phyloP scores from a whole-genome alignment of 2,888 invertebrate genomes.

The Harpalus rufipes region DNA sequence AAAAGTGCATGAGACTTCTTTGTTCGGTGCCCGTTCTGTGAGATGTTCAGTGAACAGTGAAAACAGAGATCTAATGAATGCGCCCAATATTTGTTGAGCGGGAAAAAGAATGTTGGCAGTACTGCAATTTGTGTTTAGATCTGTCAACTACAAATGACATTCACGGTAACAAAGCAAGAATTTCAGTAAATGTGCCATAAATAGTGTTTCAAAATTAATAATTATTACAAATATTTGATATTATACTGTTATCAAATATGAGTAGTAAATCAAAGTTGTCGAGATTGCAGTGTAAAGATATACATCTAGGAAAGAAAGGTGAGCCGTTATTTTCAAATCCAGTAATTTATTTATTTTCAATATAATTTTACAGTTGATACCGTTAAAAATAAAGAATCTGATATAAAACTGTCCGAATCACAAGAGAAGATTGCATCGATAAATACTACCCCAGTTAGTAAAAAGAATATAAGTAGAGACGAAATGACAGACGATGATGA shows the following conservation, averaged over 20 bases:
- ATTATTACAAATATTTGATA: constrained; percentile 3
- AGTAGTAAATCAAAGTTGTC: constrained; percentile 24
- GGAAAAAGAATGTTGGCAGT: background rate
- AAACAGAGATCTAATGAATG: no score
- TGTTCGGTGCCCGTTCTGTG: no score
- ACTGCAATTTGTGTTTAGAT: background rate
- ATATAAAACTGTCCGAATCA: background rate
- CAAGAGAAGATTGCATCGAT: constrained; percentile 10
- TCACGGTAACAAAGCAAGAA: background rate
- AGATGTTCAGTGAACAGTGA: no score
- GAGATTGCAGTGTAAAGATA: constrained; percentile 2
- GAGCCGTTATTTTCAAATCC: background rate
- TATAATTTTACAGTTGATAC: constrained; percentile 12
- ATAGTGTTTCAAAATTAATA: constrained; percentile 1
- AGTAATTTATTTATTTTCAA: no score
- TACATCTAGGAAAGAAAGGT: constrained; percentile 12
- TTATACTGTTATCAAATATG: constrained; percentile 8
- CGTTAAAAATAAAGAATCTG: constrained; percentile 13
- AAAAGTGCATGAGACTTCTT: no score
- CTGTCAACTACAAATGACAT: constrained; percentile 41
- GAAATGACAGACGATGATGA: constrained; percentile 54
- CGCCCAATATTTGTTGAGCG: background rate
- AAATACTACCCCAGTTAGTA: constrained; percentile 49
- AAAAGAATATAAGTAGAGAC: background rate
- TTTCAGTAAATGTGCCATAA: constrained; percentile 6